phyloP scores from a whole-genome alignment of 2,113 vertebrate genomes.

The Gallinago undulata region DNA sequence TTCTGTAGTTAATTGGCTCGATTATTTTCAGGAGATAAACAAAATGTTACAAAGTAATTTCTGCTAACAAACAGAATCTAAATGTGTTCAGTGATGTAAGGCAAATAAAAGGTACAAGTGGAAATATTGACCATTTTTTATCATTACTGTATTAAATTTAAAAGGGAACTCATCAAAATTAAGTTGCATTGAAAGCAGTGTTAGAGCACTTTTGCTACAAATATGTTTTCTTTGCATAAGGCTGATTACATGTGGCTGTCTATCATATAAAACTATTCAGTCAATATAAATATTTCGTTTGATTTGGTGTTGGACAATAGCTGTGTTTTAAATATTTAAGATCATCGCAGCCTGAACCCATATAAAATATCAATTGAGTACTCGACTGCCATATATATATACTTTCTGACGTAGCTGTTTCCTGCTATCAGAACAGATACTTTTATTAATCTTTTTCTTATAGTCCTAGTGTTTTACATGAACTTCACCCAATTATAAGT shows the following conservation, averaged over 20 bases:
- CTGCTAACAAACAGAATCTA: neutral
- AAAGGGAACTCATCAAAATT: neutral
- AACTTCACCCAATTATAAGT: neutral
- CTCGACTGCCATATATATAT: neutral
- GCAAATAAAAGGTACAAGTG: neutral
- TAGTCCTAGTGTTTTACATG: neutral
- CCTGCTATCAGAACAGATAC: neutral
- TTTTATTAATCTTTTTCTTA: neutral
- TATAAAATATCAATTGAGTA: neutral
- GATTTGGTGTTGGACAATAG: neutral
- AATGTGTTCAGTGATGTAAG: neutral
- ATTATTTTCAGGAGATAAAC: constrained; percentile 18
- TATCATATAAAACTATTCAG: neutral
- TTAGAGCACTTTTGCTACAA: constrained; percentile 64
- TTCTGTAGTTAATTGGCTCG: neutral
- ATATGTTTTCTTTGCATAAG: constrained; percentile 10
- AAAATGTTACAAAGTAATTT: constrained; percentile 1
- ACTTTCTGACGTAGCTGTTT: neutral
- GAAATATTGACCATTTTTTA: constrained; percentile 2
- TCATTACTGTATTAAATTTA: neutral
- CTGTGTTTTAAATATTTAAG: neutral
- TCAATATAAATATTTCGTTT: neutral
- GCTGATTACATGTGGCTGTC: neutral
- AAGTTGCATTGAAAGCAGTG: neutral
- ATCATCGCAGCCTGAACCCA: neutral